A percentile compares a stretch with the other conserved stretches of the same genome.
Evolutionary conservation across 2,888 invertebrate species (phyloP).

Genomic region (Tipula unca): DNA sequence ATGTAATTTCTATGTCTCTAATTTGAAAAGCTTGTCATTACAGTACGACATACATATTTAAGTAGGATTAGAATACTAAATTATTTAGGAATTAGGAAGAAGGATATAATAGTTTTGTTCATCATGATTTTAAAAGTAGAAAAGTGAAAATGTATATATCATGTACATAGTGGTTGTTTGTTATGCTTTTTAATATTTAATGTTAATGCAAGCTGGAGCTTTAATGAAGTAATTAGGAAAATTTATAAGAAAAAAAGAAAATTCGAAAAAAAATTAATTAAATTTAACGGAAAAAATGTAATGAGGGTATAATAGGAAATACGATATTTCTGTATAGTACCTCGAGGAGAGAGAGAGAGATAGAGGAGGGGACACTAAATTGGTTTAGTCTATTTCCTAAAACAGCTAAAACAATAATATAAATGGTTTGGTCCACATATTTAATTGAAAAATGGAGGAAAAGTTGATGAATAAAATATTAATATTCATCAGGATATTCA

Average conservation of each 20-base stretch:
- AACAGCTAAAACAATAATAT: background rate
- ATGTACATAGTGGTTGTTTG: background rate
- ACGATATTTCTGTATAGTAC: too few relatives aligned
- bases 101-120: background rate
- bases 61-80: background rate
- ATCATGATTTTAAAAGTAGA: background rate
- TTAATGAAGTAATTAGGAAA: background rate
- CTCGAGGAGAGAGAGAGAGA: too few relatives aligned
- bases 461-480: background rate
- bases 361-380: background rate
- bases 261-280: background rate
- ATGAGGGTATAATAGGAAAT: background rate
- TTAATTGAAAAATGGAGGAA: background rate
- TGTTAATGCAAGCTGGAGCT: conserved; percentile 14
- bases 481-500: background rate
- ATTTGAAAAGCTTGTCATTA: background rate
- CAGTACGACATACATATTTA: background rate
- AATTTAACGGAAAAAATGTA: background rate
- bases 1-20: background rate
- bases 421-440: background rate
- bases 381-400: background rate
- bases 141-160: background rate
- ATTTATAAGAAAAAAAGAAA: background rate
- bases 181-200: background rate
- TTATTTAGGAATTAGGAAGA: background rate